Conservation (phyloP, 2,888 invertebrate genomes). For the Notodonta ziczac region DNA sequence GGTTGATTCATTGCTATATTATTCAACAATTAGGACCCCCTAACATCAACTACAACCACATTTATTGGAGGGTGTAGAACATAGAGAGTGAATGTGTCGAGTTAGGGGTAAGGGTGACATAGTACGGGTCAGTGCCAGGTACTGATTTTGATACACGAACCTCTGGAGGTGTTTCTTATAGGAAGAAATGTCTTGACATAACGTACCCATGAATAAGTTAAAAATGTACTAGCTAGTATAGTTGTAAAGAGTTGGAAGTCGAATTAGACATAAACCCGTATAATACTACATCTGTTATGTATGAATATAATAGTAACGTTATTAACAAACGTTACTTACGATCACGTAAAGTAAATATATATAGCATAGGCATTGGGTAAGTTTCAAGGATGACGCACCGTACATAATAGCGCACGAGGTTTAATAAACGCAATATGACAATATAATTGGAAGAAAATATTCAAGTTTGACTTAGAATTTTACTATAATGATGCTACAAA, state of each 20-base stretch:
- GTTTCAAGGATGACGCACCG: neutral
- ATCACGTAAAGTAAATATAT: neutral
- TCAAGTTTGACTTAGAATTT: too few species aligned
- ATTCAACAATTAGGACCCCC: slow-evolving; percentile 42
- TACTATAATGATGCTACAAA: slow-evolving; percentile 17
- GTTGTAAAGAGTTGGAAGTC: slow-evolving; percentile 5
- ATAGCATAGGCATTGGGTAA: neutral
- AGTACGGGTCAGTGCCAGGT: slow-evolving; percentile 64
- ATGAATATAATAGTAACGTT: neutral
- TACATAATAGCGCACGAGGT: neutral
- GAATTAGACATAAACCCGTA: neutral
- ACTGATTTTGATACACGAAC: slow-evolving; percentile 47
- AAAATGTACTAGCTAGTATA: too few species aligned
- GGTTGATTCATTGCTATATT: slow-evolving; percentile 30
- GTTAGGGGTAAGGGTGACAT: slow-evolving; percentile 64
- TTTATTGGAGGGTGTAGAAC: slow-evolving; percentile 51
- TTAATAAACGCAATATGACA: neutral
- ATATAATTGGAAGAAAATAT: neutral
- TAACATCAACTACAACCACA: slow-evolving; percentile 32
- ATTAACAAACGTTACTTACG: neutral
- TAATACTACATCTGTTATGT: neutral
- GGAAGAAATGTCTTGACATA: slow-evolving; percentile 21
- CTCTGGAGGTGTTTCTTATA: slow-evolving; percentile 44
- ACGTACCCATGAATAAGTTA: neutral
- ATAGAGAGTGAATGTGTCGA: slow-evolving; percentile 43